A percentile compares a stretch with the other conserved stretches of the same genome.
Conservation (phyloP, 2,113 vertebrate genomes). For the Crotalus horridus region DNA sequence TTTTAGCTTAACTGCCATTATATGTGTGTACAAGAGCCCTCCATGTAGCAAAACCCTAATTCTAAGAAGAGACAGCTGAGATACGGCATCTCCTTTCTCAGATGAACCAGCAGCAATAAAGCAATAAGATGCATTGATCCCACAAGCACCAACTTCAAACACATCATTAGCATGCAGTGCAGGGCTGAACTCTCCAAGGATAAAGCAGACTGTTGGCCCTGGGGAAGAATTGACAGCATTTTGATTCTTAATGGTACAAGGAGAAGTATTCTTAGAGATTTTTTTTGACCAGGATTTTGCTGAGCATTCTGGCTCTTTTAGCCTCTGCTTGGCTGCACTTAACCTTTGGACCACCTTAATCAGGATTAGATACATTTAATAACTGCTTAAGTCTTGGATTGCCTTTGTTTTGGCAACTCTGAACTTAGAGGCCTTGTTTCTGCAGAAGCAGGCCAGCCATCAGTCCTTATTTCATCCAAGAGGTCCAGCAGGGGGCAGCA, state of each 20-base stretch:
- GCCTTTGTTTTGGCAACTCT: not conserved
- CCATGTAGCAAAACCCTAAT: not conserved
- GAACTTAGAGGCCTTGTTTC: not conserved
- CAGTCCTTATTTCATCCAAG: not conserved
- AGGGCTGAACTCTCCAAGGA: not conserved
- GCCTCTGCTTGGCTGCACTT: not conserved
- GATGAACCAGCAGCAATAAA: not conserved
- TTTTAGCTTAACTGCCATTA: not conserved
- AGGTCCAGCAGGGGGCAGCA: not conserved
- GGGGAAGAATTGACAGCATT: not conserved
- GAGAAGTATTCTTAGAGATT: not conserved
- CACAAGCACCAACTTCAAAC: not conserved
- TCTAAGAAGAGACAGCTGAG: not conserved
- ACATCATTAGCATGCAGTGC: not conserved
- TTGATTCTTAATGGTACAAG: not conserved
- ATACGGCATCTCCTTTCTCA: not conserved
- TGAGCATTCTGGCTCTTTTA: not conserved
- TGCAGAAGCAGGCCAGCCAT: not conserved
- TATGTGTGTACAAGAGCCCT: not conserved
- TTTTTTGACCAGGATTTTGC: not conserved
- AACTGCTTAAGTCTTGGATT: not conserved
- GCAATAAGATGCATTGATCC: not conserved
- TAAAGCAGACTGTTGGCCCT: not conserved
- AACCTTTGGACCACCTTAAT: not conserved
- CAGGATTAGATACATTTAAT: not conserved